A percentile compares a stretch with the other conserved stretches of the same genome.
Evolutionary conservation across 2,888 invertebrate species (phyloP).

Genomic region (Rapana venosa): DNA sequence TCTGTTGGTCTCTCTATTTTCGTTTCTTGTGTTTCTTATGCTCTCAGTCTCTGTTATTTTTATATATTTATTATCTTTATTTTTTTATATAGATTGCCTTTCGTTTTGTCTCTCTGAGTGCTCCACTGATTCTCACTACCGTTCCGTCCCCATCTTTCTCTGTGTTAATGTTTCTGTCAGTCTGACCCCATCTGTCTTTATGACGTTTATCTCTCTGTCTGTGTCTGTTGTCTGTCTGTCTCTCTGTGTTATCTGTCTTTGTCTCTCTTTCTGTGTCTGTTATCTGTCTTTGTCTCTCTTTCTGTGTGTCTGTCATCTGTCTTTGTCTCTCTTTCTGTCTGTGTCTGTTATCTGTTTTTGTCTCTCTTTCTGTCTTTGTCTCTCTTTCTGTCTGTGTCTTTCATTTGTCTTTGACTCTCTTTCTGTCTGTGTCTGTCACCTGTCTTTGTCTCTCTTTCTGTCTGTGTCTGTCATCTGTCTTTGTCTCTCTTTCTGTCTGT

Average conservation of each 20-base stretch:
- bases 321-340: too few species aligned
- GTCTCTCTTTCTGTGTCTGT: not conserved
- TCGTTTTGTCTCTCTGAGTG: too few species aligned
- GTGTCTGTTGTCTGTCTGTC: not conserved
- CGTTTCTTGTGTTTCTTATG: too few species aligned
- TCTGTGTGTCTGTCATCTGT: not conserved
- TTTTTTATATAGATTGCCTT: too few species aligned
- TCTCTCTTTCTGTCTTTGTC: not conserved
- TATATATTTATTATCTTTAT: too few species aligned
- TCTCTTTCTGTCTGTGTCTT: constrained; percentile 24
- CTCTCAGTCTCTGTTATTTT: too few species aligned
- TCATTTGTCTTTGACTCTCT: not conserved
- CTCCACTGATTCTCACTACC: too few species aligned
- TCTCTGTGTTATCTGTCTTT: too few species aligned
- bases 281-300: not conserved
- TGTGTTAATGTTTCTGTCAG: not conserved
- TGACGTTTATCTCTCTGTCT: not conserved
- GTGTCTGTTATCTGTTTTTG: not conserved
- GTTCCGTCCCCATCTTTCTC: not conserved
- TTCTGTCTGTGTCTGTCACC: not conserved
- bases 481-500: not conserved
- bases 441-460: not conserved
- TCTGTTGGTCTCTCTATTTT: too few species aligned
- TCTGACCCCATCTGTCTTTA: not conserved
- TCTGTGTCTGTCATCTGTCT: not conserved